Base-by-base conservation (phyloP, 2,113 vertebrate genomes). In the Agapornis roseicollis region DNA sequence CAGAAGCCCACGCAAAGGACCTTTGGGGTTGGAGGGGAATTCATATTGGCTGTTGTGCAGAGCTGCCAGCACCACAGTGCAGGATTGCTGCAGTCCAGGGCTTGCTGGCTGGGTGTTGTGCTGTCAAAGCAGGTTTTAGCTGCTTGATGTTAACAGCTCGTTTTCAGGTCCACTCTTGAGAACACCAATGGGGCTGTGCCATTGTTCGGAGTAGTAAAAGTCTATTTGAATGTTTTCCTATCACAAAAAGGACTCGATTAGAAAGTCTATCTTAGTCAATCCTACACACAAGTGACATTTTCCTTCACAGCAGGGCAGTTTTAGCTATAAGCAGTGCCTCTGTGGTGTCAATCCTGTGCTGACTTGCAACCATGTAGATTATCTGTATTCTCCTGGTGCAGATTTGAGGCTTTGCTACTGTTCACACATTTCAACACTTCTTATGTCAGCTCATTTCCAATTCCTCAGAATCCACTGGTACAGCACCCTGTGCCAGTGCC, bases 1-100 rank as follows among this genome's bases (percentile, higher is more conserved):
- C 85, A 49, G 56, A 78, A 88, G 72, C 77, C 86, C 96, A 96
- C n/a, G 4, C 82, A 29, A 46, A 81, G 73, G 69, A 91, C 80
- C 6, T 14, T 22, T 89, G 47, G 83, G 77, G 13, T 35, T 74
- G 52, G 27, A 90, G 35, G 41, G 44, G 64, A 88, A 17, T 58
- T 24, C 7, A 6, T 33, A 3, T 20, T 88, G 76, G 77, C 69
- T 88, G 77, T 8, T 1, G 0, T 35, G 13, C 39, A 52, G 39
- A 8, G 11, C 64, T 77, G 72, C 46, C 17, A 28, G 17, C 42
- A 31, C 68, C 5, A 4, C 65, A 16, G 39, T 6, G 14, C 33
- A 55, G 29, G 17, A 3, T 64, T 50, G 37, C 37, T 37, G 2
- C 35, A 1, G 69, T 11, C 13, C 8, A 47, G 76, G 55, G 18